Conservation (phyloP, 2,797 vertebrate species). For the Vespertilio murinus region DNA sequence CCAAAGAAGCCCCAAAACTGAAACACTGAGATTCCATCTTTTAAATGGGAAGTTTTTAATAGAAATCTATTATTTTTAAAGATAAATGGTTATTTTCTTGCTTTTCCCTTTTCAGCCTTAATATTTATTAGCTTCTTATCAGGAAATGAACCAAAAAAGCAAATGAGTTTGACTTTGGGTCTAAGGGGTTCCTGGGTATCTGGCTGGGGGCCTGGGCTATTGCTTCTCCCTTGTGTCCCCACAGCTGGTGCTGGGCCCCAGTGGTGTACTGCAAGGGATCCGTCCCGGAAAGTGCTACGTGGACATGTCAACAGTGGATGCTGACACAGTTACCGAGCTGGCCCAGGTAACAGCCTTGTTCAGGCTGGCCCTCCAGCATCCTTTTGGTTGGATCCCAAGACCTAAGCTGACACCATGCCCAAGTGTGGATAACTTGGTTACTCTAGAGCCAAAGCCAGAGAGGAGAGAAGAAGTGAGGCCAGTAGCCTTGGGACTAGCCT, state of each 20-base stretch:
- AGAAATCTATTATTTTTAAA: background rate
- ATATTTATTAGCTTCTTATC: constrained; percentile 42
- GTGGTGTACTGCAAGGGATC: constrained; percentile 98
- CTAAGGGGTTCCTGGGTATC: background rate
- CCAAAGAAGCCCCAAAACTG: background rate
- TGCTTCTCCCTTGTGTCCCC: constrained; percentile 85
- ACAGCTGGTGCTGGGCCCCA: constrained; percentile 97
- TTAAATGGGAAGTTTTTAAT: constrained; percentile 23
- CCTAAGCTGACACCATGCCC: background rate
- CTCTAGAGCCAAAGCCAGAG: constrained; percentile 1
- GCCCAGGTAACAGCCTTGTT: constrained; percentile 90
- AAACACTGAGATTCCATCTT: background rate
- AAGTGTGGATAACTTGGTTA: background rate
- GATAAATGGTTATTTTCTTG: constrained; percentile 9
- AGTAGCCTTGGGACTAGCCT: background rate
- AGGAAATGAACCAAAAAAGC: constrained; percentile 7
- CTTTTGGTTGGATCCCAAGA: background rate
- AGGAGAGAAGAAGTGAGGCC: background rate
- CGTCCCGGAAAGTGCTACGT: constrained; percentile 97
- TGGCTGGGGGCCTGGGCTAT: constrained; percentile 79
- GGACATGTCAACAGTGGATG: constrained; percentile 98
- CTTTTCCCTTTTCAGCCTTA: constrained; percentile 24
- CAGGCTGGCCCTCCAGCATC: background rate
- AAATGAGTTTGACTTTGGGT: background rate
- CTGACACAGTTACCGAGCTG: constrained; percentile 96